phyloP scores from a whole-genome alignment of 23 tunicate species.

The Aplidium turbinatum region DNA sequence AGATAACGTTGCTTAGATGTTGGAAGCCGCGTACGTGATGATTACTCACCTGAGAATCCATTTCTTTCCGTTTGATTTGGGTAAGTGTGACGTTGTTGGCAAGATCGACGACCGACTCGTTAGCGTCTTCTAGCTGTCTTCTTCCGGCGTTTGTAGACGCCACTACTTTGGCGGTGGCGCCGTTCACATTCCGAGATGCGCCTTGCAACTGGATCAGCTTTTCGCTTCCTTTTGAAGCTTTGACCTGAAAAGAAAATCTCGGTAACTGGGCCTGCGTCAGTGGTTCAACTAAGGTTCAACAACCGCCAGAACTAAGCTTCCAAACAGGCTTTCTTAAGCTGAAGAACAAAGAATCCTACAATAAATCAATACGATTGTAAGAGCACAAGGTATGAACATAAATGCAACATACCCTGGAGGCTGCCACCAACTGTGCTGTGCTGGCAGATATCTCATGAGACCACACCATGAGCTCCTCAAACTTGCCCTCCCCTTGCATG shows the following conservation, averaged over 20 bases:
- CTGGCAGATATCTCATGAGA: conserved; percentile 90
- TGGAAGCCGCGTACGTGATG: conserved; percentile 28
- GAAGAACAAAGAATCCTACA: no score
- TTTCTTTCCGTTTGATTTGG: conserved; percentile 89
- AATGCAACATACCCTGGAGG: conserved; percentile 66
- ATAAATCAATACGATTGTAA: no score
- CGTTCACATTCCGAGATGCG: conserved; percentile 83
- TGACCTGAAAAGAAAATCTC: conserved; percentile 56
- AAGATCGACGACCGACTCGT: conserved; percentile 40
- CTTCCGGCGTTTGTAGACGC: conserved; percentile 88
- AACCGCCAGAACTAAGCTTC: no score
- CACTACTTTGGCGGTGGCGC: conserved; percentile 90
- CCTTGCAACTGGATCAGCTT: conserved; percentile 49
- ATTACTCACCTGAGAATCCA: conserved; percentile 81
- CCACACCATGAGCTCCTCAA: conserved; percentile 91
- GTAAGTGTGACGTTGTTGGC: conserved; percentile 42
- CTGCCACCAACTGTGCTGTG: conserved; percentile 98
- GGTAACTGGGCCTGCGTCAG: no score
- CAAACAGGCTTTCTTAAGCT: no score
- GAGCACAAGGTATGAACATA: no score
- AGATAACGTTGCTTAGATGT: no score
- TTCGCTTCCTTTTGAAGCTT: conserved; percentile 57
- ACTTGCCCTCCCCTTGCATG: conserved; percentile 90
- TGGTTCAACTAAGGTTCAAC: no score
- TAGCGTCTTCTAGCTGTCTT: conserved; percentile 64